Evolutionary conservation across 1,140 invertebrate genomes (phyloP).

Genomic region (Achatina immaculata): DNA sequence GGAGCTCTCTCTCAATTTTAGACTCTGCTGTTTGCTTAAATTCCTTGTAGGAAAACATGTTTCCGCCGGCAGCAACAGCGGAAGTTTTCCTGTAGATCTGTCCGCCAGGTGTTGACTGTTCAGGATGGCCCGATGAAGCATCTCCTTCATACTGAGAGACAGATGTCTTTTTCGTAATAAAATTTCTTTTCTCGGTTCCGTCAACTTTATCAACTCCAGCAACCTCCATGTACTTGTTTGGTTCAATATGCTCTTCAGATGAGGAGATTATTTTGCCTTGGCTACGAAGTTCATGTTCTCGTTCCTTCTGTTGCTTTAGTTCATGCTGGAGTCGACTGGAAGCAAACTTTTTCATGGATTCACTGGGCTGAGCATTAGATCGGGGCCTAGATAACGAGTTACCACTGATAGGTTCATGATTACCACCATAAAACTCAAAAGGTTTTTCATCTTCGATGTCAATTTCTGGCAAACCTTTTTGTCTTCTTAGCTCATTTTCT

Average conservation of each 20-base stretch:
- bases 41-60: constrained; percentile 65
- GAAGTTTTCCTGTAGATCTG: constrained; percentile 31
- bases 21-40: constrained; percentile 63
- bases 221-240: constrained; percentile 58
- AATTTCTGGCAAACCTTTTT: constrained; percentile 62
- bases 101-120: background rate
- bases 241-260: constrained; percentile 63
- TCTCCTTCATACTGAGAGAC: constrained; percentile 18
- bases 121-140: background rate
- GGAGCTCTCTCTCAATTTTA: constrained; percentile 64
- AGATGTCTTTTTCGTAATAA: constrained; percentile 48
- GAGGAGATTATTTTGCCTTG: constrained; percentile 64
- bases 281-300: constrained; percentile 55
- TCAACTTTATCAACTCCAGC: constrained; percentile 47
- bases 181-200: constrained; percentile 59
- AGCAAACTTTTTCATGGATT: constrained; percentile 54
- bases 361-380: constrained; percentile 22
- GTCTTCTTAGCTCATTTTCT: constrained; percentile 73
- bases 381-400: background rate
- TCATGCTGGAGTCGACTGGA: constrained; percentile 61
- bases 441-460: constrained; percentile 32
- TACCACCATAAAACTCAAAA: constrained; percentile 26
- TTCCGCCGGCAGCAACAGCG: constrained; percentile 44
- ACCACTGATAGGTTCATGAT: background rate
- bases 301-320: constrained; percentile 55